Percentiles rank a stretch among this genome's conserved stretches.
These are phyloP conservation scores for Muricea muricata DNA, from an alignment of 92 coral and sea anemone species.

Conservation along the genomic window DNA sequence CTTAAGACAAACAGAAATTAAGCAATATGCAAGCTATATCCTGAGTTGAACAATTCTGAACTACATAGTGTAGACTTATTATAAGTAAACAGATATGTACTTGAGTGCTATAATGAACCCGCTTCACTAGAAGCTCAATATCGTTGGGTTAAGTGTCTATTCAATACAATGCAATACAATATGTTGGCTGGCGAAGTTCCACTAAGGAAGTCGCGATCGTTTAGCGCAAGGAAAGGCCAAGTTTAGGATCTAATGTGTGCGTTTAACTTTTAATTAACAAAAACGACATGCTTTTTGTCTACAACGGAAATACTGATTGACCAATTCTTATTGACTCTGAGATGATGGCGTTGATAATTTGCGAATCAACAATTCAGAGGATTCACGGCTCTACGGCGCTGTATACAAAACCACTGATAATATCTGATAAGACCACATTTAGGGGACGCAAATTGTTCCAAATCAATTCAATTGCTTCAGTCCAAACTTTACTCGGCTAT, in stretches of 20 bases:
- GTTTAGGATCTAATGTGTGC: neutral
- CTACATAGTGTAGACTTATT: too few species aligned
- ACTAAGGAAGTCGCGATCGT: slow-evolving; percentile 14
- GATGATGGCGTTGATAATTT: neutral
- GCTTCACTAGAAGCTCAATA: neutral
- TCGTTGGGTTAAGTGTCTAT: neutral
- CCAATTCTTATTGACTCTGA: slow-evolving; percentile 17
- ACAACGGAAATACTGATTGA: slow-evolving; percentile 42
- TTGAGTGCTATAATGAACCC: neutral
- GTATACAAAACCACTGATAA: slow-evolving; percentile 15
- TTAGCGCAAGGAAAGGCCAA: slow-evolving; percentile 15
- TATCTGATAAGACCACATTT: slow-evolving; percentile 8
- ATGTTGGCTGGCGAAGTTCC: slow-evolving; percentile 2
- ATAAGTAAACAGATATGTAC: neutral
- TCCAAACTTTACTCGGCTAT: too few species aligned
- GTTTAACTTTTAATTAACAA: slow-evolving; percentile 46
- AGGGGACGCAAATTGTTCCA: neutral
- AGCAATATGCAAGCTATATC: too few species aligned
- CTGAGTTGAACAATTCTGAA: too few species aligned
- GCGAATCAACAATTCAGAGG: neutral
- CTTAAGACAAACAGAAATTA: too few species aligned
- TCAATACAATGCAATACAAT: neutral
- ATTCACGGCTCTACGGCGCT: slow-evolving; percentile 28
- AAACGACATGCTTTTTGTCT: slow-evolving; percentile 45
- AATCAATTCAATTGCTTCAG: neutral